Conservation (phyloP, 2,888 invertebrate genomes). For the Drosophila borealis region DNA sequence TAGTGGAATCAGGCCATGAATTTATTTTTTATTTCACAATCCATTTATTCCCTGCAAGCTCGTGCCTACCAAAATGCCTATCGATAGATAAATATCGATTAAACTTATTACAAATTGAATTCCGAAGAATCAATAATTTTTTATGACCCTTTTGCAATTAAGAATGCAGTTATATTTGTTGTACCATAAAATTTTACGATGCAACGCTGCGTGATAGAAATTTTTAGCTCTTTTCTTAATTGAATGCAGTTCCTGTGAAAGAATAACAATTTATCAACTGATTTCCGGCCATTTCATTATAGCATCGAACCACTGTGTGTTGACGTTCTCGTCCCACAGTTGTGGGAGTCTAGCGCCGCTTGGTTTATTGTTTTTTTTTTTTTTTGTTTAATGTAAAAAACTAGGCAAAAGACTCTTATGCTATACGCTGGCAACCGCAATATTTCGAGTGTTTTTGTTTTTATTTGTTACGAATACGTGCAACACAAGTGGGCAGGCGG, state of each 20-base stretch:
- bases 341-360: conserved; percentile 52
- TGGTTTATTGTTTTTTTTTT: conserved; percentile 16
- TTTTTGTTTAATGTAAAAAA: conserved; percentile 6
- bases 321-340: conserved; percentile 30
- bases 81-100: neutral
- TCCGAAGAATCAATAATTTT: conserved; percentile 27
- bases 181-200: conserved; percentile 25
- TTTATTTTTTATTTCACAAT: too few relatives aligned
- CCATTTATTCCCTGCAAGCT: too few relatives aligned
- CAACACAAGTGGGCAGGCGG: conserved; percentile 31
- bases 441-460: conserved; percentile 49
- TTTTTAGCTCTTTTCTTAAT: conserved; percentile 1
- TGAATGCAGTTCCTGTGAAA: conserved; percentile 1
- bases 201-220: conserved; percentile 19
- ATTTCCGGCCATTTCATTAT: conserved; percentile 10
- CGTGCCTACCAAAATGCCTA: too few relatives aligned
- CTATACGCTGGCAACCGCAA: conserved; percentile 35
- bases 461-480: conserved; percentile 34
- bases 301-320: conserved; percentile 33
- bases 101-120: conserved; percentile 1
- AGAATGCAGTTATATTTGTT: conserved; percentile 18
- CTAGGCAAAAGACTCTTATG: conserved; percentile 25
- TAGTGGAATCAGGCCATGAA: too few relatives aligned
- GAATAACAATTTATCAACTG: conserved; percentile 7
- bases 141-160: conserved; percentile 13